Evolutionary conservation across 2,888 invertebrate species (phyloP).

Genomic region (Andrena bucephala): DNA sequence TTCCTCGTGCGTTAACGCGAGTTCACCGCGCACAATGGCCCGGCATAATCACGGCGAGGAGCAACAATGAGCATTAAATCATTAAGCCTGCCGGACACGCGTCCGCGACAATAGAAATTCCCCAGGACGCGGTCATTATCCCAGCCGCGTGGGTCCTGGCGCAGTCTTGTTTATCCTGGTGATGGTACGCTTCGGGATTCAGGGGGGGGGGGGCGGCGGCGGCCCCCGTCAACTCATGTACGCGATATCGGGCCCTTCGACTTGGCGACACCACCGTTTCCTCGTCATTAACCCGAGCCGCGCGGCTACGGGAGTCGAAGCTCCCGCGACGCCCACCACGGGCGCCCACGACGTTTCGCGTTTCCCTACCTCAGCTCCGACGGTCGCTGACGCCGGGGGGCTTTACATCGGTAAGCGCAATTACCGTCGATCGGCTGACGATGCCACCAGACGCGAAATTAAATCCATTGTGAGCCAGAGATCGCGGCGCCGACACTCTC

Average conservation of each 20-base stretch:
- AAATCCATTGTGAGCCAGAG: conserved; percentile 67
- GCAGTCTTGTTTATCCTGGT: conserved; percentile 54
- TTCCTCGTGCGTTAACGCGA: conserved; percentile 31
- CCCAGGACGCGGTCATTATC: conserved; percentile 52
- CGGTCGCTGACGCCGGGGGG: conserved; percentile 46
- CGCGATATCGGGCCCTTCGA: conserved; percentile 50
- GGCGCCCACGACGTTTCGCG: conserved; percentile 55
- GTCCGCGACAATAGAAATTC: conserved; percentile 69
- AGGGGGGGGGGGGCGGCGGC: not conserved
- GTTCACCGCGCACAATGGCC: conserved; percentile 52
- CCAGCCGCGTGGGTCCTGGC: conserved; percentile 47
- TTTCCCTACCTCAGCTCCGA: conserved; percentile 55
- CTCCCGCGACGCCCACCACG: conserved; percentile 42
- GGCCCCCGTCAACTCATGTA: conserved; percentile 28
- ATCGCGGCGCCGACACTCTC: conserved; percentile 36
- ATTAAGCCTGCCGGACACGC: conserved; percentile 69
- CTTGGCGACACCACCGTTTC: conserved; percentile 46
- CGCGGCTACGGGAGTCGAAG: conserved; percentile 32
- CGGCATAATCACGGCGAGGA: conserved; percentile 62
- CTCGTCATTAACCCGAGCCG: conserved; percentile 64
- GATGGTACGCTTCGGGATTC: conserved; percentile 52
- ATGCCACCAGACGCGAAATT: conserved; percentile 64
- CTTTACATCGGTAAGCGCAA: conserved; percentile 60
- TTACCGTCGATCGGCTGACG: conserved; percentile 59
- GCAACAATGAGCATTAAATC: conserved; percentile 74